Evolutionary conservation across 2,888 invertebrate species (phyloP), one percentile per base, ranked within the genome.

Genomic region (Nephrotoma flavescens): DNA sequence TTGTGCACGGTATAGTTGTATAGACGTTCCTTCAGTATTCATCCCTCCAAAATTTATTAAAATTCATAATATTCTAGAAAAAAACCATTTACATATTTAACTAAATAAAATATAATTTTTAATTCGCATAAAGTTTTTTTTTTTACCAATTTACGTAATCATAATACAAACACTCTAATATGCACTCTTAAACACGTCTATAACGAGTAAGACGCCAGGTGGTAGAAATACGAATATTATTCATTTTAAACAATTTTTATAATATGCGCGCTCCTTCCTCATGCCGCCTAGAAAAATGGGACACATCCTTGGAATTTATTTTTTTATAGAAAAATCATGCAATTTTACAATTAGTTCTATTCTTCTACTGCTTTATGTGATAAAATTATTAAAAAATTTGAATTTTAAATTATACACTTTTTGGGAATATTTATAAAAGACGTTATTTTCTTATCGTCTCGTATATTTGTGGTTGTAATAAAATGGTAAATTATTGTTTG

Each of bases 131-230:
- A 7, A 84, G 31, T 31, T 31, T 6, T 42, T 84, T 42, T 84
- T 84, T 42, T 41, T 41, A 84, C 41, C 42, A 42, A 83, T 41
- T 12, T 83, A 83, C 41, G 41, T 83, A 83, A 41, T 83, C 41
- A 83, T 41, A 83, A 83, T 42, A 84, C 42, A 84, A 84, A 84
- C 84, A 84, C 42, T 41, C 83, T 42, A 84, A 84, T 84, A 15
- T 84, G 84, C 84, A 42, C 84, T 84, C 84, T 42, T 84, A 84
- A 84, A 84, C 84, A 84, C 84, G 42, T 84, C 42, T 84, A n/a
- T n/a, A 31, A 71, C 71, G 15, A 57, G 15, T 42, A 42, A 83
- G 83, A 42, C 84, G 84, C 42, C 84, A 84, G 84, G 84, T 84
- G 84, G 84, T 84, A 42, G 7, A 42, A 84, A 84, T 84, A 84